These are phyloP conservation scores for Dione juno DNA, from an alignment of 2,888 invertebrate genomes.

Conservation along the genomic window DNA sequence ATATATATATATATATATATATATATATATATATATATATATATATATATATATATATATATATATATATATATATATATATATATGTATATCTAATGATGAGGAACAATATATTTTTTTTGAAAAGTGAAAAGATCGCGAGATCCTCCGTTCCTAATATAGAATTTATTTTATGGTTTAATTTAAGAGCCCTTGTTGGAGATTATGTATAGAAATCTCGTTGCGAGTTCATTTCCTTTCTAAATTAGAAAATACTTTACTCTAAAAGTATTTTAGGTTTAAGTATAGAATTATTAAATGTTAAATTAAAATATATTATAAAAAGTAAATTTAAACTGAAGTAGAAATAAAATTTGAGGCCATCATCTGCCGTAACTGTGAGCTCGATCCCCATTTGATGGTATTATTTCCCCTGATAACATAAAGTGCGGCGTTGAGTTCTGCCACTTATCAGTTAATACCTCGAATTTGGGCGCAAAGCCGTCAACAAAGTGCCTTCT, in stretches of 20 bases:
- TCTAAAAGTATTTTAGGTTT: neutral
- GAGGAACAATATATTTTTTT: too few species aligned
- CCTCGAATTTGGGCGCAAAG: neutral
- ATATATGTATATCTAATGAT: too few species aligned
- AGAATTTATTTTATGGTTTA: constrained; percentile 6
- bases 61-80: too few species aligned
- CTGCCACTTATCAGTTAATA: neutral
- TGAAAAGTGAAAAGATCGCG: too few species aligned
- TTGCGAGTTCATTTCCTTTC: constrained; percentile 23
- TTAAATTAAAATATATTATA: too few species aligned
- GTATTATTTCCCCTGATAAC: neutral
- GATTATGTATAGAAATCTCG: constrained; percentile 24
- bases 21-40: too few species aligned
- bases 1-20: too few species aligned
- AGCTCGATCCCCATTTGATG: neutral
- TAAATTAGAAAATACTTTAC: constrained; percentile 17
- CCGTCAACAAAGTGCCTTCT: neutral
- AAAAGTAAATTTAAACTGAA: too few species aligned
- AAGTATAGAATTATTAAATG: neutral
- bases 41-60: too few species aligned
- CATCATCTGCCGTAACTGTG: too few species aligned
- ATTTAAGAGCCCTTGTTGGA: constrained; percentile 22
- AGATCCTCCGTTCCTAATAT: neutral
- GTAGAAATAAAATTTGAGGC: too few species aligned
- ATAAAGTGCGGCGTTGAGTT: neutral